These are phyloP conservation scores for Mythimna lalbum DNA, from an alignment of 2,888 invertebrate species.

Conservation along the genomic window DNA sequence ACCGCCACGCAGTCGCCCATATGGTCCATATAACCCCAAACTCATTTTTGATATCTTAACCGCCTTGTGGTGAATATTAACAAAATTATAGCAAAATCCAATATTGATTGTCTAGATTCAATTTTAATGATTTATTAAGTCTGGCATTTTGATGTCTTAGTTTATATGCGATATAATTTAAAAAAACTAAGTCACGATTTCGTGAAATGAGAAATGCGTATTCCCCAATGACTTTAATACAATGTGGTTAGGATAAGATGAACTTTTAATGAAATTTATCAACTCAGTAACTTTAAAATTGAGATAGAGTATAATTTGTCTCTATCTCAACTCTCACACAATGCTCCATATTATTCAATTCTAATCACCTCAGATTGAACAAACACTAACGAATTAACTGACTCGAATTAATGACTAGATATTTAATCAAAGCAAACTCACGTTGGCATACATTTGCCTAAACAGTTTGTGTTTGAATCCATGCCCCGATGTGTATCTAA, in stretches of 20 bases:
- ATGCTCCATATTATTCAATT: slow-evolving; percentile 42
- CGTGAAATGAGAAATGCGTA: slow-evolving; percentile 17
- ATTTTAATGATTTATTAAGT: background rate
- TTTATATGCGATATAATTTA: slow-evolving; percentile 2
- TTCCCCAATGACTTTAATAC: slow-evolving; percentile 24
- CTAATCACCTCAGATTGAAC: slow-evolving; percentile 40
- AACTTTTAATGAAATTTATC: slow-evolving; percentile 58
- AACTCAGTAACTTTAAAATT: slow-evolving; percentile 44
- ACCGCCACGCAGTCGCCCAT: slow-evolving; percentile 15
- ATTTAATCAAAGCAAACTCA: slow-evolving; percentile 62
- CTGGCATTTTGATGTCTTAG: slow-evolving; percentile 1
- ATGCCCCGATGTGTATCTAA: slow-evolving; percentile 62
- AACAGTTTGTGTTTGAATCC: slow-evolving; percentile 58
- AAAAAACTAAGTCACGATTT: background rate
- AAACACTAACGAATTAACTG: slow-evolving; percentile 55
- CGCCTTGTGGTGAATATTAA: background rate
- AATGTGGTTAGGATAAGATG: slow-evolving; percentile 23
- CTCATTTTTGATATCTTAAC: slow-evolving; percentile 14
- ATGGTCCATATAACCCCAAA: slow-evolving; percentile 13
- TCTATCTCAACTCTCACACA: slow-evolving; percentile 16
- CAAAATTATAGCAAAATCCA: slow-evolving; percentile 5
- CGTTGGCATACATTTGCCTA: slow-evolving; percentile 57
- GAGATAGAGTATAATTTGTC: background rate
- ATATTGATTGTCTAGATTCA: slow-evolving; percentile 4
- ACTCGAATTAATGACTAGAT: slow-evolving; percentile 54